Base-by-base conservation (phyloP, 2,113 vertebrate genomes). In the Peromyscus polionotus region DNA sequence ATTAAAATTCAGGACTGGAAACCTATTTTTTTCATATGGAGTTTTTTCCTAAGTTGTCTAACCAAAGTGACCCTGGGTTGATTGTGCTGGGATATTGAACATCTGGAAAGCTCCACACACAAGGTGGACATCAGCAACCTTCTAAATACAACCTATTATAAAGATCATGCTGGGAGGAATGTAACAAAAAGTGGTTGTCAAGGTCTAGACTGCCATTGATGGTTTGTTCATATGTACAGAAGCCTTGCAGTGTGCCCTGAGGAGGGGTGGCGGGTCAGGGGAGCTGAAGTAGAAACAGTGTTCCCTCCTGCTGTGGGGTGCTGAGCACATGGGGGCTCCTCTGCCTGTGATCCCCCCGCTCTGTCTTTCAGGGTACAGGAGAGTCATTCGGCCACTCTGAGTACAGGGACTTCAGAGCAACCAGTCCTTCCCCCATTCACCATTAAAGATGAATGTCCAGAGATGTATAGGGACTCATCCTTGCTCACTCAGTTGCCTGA, bases 281-380 rank as follows among this genome's bases (percentile, higher is more conserved):
- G 48, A 22, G 9, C 0, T 16, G 45, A 22, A 17, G 7, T 22
- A 8, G 63, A 72, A 77, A 12, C 36, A 92, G 42, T 8, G 0
- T 2, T 33, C 22, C 2, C 2, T 54, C 36, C 51, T 90, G 36
- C 22, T 61, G 7, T 36, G 61, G n/a, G 28, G 16, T 1, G 5
- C 28, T 6, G 20, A 4, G 61, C 4, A 7, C 16, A 3, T 4
- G 0, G 19, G 6, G 31, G 6, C 10, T 31, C 19, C 73, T 73
- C 31, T 54, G 45, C n/a, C 31, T 87, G 19, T 1, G 19, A 20
- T 16, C 22, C 5, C 31, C 36, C 59, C 48, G 48, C 14, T 13
- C 11, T 9, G 16, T n/a, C 70, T 42, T 48, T 65, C 14, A 11
- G 76, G 24, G 12, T 61, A 65, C 75, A 59, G 70, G 51, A 84